These are phyloP conservation scores for Erinaceus europaeus DNA, from an alignment of 2,113 vertebrate species.

Conservation along the genomic window DNA sequence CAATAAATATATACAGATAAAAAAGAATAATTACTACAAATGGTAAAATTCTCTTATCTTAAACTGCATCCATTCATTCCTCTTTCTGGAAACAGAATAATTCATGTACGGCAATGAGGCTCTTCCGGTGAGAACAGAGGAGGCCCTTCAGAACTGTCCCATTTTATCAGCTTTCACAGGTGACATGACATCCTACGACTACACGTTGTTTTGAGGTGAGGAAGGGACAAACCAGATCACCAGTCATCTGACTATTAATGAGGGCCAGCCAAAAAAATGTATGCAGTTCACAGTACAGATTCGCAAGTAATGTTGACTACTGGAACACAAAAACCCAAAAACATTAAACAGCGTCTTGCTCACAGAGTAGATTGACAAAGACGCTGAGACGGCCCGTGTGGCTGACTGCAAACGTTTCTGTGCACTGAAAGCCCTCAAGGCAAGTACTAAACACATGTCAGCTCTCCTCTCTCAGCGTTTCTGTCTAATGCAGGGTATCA, in stretches of 20 bases:
- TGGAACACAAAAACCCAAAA: slow-evolving; percentile 11
- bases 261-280: neutral
- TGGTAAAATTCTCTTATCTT: neutral
- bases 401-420: neutral
- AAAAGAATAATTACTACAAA: neutral
- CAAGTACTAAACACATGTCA: neutral
- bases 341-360: neutral
- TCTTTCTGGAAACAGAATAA: neutral
- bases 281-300: neutral
- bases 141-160: no score
- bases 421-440: neutral
- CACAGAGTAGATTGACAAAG: neutral
- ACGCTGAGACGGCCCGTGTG: neutral
- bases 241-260: neutral
- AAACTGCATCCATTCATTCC: neutral
- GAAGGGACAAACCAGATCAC: neutral
- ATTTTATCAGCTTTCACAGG: neutral
- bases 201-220: neutral
- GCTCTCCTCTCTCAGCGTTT: neutral
- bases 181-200: neutral
- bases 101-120: neutral
- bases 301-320: neutral
- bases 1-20: no score
- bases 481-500: neutral
- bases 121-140: neutral